Evolutionary conservation across 2,888 invertebrate species (phyloP), one percentile per base, ranked within the genome.

Genomic region (Sussaba pulchella): DNA sequence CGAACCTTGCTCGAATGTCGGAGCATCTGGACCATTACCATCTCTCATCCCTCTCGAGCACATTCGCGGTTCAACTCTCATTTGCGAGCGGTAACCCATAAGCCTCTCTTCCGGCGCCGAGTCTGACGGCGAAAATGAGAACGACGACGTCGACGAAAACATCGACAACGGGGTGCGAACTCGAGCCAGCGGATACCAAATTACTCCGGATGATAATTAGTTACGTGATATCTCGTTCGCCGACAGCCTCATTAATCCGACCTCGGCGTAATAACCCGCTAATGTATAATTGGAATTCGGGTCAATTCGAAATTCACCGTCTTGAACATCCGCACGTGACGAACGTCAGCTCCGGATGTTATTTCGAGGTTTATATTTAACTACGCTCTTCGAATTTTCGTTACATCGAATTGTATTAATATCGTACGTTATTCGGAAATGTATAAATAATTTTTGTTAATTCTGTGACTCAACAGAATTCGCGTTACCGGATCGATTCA

Each of bases 131-230:
- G 71, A 59, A 39, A 70, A 74, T 21, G 67, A 41, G 39, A 52
- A 67, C 52, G 50, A 39, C 63, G 63, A 61, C 61, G 54, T 45
- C 70, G 71, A 61, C 76, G 67, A 72, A 76, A 76, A 76, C 80
- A 80, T 75, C 76, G 80, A 72, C 64, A 59, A 75, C 45, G 43
- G 21, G 57, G 57, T 61, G 61, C 54, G 50, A 45, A 61, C 19
- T 21, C 47, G 47, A 41, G 69, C 54, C 59, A 21, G 63, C 61
- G 69, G 69, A 67, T 69, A 76, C 76, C 73, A 73, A 70, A 81
- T 81, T 81, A 77, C 70, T 59, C 69, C 61, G 50, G 73, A 81
- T 76, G 72, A 76, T 76, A 81, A 81, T 76, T 81, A 81, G 80
- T 81, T 72, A 67, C 57, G 72, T 73, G 61, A 67, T 76, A 76